Evolutionary conservation across 1,140 invertebrate genomes (phyloP), one percentile per base, ranked within the genome.

Genomic region (Zaprionus taronus): DNA sequence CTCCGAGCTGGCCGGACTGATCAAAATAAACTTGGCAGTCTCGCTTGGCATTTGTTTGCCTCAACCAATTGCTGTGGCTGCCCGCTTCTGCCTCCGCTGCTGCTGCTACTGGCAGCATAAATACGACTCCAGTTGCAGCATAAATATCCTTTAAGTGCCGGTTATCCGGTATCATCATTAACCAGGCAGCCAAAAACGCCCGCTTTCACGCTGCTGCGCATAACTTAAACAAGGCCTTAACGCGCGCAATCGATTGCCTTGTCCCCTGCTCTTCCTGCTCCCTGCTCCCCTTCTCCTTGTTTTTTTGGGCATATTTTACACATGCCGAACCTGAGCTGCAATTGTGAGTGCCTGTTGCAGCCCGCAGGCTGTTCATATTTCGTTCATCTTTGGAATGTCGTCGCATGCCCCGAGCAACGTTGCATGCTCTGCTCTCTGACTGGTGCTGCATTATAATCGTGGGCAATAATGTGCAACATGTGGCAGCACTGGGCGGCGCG

Each of bases 121-220:
- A 64, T 71, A 55, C 60, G 26, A 38, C 34, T 71, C 38, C 62
- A 83, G 63, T 63, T 78, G 78, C 53, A 70, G 82, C 82, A 87
- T 87, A 83, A 87, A 87, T 83, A 87, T 89, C 81, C 84, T 81
- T 80, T 81, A 89, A 84, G 79, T 90, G 85, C 71, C 58, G 75
- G 85, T 87, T 86, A 87, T 86, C 83, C 77, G 72, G 83, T 87
- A 83, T 83, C 83, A 80, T 80, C 77, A 86, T 86, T 86, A 86
- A 87, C 77, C 83, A 71, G 76, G 68, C 73, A 77, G 72, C 77
- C 80, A 68, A 77, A 85, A 77, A 85, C 83, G 83, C 83, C 80
- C 72, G 83, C 77, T 87, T 86, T 86, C 83, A 87, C 83, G 83
- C 83, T 78, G 69, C 55, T 55, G 55, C 72, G 77, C 81, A 87